phyloP scores from a whole-genome alignment of 2,113 vertebrate species.

The Fregetta grallaria region DNA sequence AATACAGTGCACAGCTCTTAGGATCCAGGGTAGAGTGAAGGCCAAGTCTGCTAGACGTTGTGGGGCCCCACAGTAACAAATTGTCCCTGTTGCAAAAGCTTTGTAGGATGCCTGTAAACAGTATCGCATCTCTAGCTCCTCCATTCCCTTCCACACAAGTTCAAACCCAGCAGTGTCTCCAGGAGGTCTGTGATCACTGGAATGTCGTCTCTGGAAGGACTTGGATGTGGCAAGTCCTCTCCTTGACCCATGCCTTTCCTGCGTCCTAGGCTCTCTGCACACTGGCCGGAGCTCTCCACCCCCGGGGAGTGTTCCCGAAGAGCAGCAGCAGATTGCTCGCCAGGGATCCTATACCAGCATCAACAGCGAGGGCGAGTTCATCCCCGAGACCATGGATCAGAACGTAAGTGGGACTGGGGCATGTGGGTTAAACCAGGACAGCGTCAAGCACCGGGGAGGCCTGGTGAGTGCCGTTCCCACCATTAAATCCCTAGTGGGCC shows the following conservation, averaged over 20 bases:
- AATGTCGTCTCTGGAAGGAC: neutral
- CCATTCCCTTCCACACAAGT: accelerated
- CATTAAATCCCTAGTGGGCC: accelerated
- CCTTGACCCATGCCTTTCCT: neutral
- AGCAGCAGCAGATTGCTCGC: slow-evolving; percentile 91
- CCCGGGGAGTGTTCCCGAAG: slow-evolving; percentile 87
- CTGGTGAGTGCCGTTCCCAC: neutral
- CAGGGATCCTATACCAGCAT: slow-evolving; percentile 93
- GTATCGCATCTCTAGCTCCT: neutral
- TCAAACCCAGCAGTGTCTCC: neutral
- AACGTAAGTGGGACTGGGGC: slow-evolving; percentile 70
- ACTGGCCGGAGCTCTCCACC: slow-evolving; percentile 87
- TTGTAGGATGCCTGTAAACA: neutral
- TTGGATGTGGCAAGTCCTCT: neutral
- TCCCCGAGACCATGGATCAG: slow-evolving; percentile 84
- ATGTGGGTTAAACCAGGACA: accelerated
- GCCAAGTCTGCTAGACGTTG: neutral
- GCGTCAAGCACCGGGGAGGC: accelerated
- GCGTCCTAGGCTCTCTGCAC: slow-evolving; percentile 84
- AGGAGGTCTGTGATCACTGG: neutral
- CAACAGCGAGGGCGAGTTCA: slow-evolving; percentile 92
- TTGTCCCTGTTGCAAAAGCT: neutral
- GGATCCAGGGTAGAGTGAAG: neutral
- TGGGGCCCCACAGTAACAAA: neutral
- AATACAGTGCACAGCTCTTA: neutral